Conservation (phyloP, 2,113 vertebrate species). For the Ammodramus savannarum region DNA sequence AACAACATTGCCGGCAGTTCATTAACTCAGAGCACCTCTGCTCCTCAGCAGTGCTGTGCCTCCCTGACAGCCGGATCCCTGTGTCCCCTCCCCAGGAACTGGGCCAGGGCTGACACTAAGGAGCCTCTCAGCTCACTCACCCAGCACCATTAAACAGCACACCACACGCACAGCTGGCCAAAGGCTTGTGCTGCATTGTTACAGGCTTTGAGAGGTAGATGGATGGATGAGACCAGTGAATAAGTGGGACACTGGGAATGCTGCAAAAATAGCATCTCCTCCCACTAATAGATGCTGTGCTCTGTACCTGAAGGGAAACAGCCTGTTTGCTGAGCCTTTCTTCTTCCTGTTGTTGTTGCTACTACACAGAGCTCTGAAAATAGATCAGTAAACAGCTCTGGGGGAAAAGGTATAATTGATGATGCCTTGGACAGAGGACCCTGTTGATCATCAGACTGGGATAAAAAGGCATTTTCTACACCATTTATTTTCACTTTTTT, state of each 20-base stretch:
- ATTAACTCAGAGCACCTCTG: background rate
- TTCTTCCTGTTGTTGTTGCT: background rate
- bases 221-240: slow-evolving; percentile 16
- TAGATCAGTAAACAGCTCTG: slow-evolving; percentile 6
- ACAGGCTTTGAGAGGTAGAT: background rate
- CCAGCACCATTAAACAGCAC: slow-evolving; percentile 14
- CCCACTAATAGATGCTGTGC: background rate
- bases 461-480: slow-evolving; percentile 1
- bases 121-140: slow-evolving; percentile 6
- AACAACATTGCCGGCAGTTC: background rate
- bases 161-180: background rate
- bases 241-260: slow-evolving; percentile 29
- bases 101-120: background rate
- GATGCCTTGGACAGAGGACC: background rate
- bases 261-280: slow-evolving; percentile 13
- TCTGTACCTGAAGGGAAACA: background rate
- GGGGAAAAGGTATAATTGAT: background rate
- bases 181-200: slow-evolving; percentile 2
- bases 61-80: background rate
- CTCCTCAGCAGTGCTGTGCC: background rate
- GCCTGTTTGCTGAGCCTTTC: background rate
- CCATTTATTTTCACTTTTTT: background rate
- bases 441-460: background rate
- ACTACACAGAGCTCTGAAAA: background rate
- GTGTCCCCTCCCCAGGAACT: background rate